Base-by-base conservation (phyloP, 2,797 vertebrate species). In the Pampus argenteus region DNA sequence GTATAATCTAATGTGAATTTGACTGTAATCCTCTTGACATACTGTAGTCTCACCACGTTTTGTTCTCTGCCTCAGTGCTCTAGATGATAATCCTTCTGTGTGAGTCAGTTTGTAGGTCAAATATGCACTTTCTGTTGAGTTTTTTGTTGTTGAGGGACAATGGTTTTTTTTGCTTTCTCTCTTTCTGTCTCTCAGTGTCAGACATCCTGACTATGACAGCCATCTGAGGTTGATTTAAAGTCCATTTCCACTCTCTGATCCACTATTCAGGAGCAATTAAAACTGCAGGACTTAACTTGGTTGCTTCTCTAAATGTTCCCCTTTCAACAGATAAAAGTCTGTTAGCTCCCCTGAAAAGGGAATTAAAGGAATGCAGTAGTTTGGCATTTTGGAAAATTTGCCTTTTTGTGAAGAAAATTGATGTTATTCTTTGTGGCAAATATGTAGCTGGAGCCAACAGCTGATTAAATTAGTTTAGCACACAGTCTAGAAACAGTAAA, bases 1-100 rank as follows among this genome's bases (percentile, higher is more conserved):
- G 57, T 18, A 36, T 74, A 73, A 81, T 86, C 78, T 79, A 57
- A 86, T 88, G 77, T 79, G 81, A 87, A 82, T 81, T 76, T 81
- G 54, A 81, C 56, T 56, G 23, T 83, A 88, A 87, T 85, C 72
- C 77, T 82, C 72, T 71, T 78, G 65, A 82, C 76, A 78, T 71
- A 83, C 45, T 81, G 71, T 68, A 42, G 61, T 65, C 79, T 55
- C 65, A 45, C 50, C 67, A 78, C 79, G 78, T 73, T 81, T 47
- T 82, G 77, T 82, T 83, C 80, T 55, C 71, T 62, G 38, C 51
- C 45, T 58, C 22, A 0, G 23, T 77, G 71, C 61, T 48, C 40
- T 31, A 28, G 49, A 70, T 52, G n/a, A 42, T 88, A 84, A 86
- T 89, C 81, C 66, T 34, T 50, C 67, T 74, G 61, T 66, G 10